Base-by-base conservation (phyloP, 2,888 invertebrate genomes). In the Crematogaster levior region DNA sequence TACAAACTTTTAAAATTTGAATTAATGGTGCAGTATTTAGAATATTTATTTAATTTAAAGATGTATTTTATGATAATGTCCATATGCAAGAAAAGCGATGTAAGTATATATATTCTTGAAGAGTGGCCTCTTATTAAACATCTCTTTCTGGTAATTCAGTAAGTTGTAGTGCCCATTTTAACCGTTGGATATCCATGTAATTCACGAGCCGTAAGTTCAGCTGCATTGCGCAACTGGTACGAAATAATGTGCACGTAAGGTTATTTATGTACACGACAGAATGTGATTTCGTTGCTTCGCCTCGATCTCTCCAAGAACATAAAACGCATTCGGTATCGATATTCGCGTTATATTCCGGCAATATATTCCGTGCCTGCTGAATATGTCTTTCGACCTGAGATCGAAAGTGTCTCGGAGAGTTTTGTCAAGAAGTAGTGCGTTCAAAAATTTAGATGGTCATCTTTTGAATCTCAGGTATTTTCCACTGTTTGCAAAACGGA, bases 261-360 rank as follows among this genome's bases (percentile, higher is more conserved):
- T 85, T 87, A 87, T 87, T 87, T 87, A 87, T 81, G 85, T 84
- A 79, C 77, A 68, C 60, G 84, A 65, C 65, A 77, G 63, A 65
- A 46, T 27, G 46, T 61, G 81, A 56, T 77, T 73, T 79, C 61
- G 51, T 46, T 56, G 74, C 66, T 24, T 66, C 79, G 43, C 51
- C n/a, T 53, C 53, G 81, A 73, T 85, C 56, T 81, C 73, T 74
- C 61, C 18, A 75, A 61, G 82, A 81, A 82, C 84, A 81, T 84
- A 87, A 84, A 87, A 85, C 70, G 81, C 81, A 85, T 75, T 80
- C 60, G 68, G 80, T 77, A 87, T 87, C 81, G 82, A 87, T 84
- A 82, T 85, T 82, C 81, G 70, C 84, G 84, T 85, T 85, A 85
- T 84, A 81, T 82, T 85, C 79, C 9, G 72, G 65, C 82, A 74